phyloP scores from a whole-genome alignment of 1,140 invertebrate genomes.

The Ips typographus region DNA sequence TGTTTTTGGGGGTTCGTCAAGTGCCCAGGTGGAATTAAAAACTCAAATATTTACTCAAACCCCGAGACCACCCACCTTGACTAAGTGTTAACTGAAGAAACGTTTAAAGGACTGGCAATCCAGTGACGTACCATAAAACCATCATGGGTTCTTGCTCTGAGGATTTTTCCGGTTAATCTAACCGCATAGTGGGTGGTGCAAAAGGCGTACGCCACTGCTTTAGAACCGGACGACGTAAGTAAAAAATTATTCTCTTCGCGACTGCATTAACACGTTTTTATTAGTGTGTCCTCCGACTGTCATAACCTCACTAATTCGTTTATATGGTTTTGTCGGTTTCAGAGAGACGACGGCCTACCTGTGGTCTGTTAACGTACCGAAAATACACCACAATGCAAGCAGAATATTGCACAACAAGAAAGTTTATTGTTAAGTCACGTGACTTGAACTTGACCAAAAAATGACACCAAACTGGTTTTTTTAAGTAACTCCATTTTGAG shows the following conservation, averaged over 20 bases:
- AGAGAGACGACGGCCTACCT: too few species aligned
- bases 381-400: too few species aligned
- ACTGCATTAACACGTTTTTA: conserved; percentile 42
- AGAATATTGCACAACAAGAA: too few species aligned
- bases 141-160: too few species aligned
- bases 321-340: background rate
- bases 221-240: conserved; percentile 28
- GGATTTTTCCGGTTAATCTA: background rate
- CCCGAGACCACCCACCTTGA: conserved; percentile 40
- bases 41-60: conserved; percentile 42
- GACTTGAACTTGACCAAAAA: too few species aligned
- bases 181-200: background rate
- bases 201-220: background rate
- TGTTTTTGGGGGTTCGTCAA: conserved; percentile 43
- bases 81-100: conserved; percentile 35
- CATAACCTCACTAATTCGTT: conserved; percentile 36
- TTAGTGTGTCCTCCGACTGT: conserved; percentile 25
- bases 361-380: too few species aligned
- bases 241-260: conserved; percentile 24
- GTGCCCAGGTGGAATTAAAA: conserved; percentile 45
- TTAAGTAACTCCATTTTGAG: too few species aligned
- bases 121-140: too few species aligned
- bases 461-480: too few species aligned
- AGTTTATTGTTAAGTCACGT: too few species aligned
- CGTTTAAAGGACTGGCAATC: background rate